Conservation (phyloP, 2,797 vertebrate species). For the Enteromius unitaeniatus region DNA sequence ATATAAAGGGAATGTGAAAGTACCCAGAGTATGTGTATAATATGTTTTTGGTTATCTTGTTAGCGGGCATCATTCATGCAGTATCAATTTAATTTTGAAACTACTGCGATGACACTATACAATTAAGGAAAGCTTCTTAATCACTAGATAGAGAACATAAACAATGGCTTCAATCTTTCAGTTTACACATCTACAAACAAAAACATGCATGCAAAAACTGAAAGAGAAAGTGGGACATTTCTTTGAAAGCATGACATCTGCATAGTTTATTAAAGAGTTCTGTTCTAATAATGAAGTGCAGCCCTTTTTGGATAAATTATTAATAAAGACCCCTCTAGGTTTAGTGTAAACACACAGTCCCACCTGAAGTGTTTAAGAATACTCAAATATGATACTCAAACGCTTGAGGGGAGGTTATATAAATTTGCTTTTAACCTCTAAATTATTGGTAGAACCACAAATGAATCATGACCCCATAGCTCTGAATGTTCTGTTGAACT, state of each 20-base stretch:
- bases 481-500: neutral
- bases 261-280: neutral
- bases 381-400: neutral
- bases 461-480: neutral
- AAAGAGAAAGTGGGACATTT: neutral
- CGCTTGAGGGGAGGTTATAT: neutral
- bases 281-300: neutral
- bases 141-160: neutral
- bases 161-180: neutral
- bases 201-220: neutral
- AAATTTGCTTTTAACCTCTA: neutral
- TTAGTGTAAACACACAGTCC: constrained; percentile 71
- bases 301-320: neutral
- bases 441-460: neutral
- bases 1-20: neutral
- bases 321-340: constrained; percentile 53
- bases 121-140: neutral
- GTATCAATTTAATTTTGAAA: neutral
- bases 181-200: neutral
- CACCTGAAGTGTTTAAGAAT: neutral
- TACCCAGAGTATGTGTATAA: neutral
- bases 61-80: neutral
- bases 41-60: neutral
- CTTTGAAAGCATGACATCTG: neutral
- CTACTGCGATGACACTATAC: neutral